Percentiles rank a stretch among this genome's conserved stretches.
These are phyloP conservation scores for Paracentrotus lividus DNA, from an alignment of 53 echinoderm and acorn worm genomes.

Conservation along the genomic window DNA sequence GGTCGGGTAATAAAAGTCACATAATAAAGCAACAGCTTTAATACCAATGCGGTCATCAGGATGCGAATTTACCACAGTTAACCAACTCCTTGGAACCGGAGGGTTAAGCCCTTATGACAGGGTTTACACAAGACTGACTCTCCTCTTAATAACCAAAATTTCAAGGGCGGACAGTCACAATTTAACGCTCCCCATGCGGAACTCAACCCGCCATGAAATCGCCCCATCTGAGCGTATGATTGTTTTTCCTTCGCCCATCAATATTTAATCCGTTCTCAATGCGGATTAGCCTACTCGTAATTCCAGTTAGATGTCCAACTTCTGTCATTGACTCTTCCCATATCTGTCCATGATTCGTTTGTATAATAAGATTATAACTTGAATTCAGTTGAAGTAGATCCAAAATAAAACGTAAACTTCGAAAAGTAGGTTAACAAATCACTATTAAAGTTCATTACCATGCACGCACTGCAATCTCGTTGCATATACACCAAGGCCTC, in stretches of 20 bases:
- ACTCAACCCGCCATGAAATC: slow-evolving; percentile 13
- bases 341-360: no score
- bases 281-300: neutral
- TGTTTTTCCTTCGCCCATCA: slow-evolving; percentile 28
- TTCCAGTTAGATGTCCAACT: neutral
- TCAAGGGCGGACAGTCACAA: slow-evolving; percentile 5
- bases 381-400: no score
- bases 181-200: neutral
- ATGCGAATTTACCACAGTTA: neutral
- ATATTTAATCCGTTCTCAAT: slow-evolving; percentile 21
- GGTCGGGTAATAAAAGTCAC: neutral
- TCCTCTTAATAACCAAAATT: neutral
- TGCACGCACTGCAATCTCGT: no score
- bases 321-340: neutral
- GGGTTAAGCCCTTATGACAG: neutral
- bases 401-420: no score
- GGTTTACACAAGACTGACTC: neutral
- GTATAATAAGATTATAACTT: no score
- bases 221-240: neutral
- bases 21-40: neutral
- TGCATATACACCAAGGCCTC: no score
- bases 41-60: neutral
- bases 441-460: no score
- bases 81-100: neutral
- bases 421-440: no score